Percentiles rank a stretch among this genome's conserved stretches.
Conservation (phyloP, 2,888 invertebrate genomes). For the Callosobruchus maculatus region DNA sequence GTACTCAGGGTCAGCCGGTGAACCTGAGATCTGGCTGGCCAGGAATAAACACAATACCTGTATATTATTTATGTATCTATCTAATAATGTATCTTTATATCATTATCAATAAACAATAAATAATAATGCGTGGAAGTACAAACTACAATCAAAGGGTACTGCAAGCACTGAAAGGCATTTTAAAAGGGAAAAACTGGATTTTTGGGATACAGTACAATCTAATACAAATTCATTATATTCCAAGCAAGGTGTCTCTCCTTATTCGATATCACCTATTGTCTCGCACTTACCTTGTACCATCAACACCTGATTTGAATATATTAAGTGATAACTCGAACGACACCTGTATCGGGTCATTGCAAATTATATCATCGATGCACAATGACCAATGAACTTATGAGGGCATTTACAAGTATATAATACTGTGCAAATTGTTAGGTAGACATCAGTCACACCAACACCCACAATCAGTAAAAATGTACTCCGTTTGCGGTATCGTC, state of each 20-base stretch:
- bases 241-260: background rate
- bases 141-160: too few species aligned
- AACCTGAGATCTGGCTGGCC: too few species aligned
- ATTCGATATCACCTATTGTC: background rate
- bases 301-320: slow-evolving; percentile 8
- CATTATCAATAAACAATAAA: too few species aligned
- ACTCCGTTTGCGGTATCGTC: background rate
- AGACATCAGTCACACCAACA: background rate
- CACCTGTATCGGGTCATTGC: slow-evolving; percentile 5
- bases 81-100: too few species aligned
- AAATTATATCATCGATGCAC: slow-evolving; percentile 2
- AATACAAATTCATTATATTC: background rate
- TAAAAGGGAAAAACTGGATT: too few species aligned
- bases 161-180: too few species aligned
- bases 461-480: background rate
- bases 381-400: background rate
- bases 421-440: background rate
- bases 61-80: too few species aligned
- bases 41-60: too few species aligned
- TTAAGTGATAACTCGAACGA: slow-evolving; percentile 3
- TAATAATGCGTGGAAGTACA: too few species aligned
- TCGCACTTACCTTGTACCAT: background rate
- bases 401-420: background rate
- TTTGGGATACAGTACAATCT: too few species aligned
- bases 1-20: too few species aligned